Base-by-base conservation (phyloP, 1,140 invertebrate species). In the Steinernema feltiae region DNA sequence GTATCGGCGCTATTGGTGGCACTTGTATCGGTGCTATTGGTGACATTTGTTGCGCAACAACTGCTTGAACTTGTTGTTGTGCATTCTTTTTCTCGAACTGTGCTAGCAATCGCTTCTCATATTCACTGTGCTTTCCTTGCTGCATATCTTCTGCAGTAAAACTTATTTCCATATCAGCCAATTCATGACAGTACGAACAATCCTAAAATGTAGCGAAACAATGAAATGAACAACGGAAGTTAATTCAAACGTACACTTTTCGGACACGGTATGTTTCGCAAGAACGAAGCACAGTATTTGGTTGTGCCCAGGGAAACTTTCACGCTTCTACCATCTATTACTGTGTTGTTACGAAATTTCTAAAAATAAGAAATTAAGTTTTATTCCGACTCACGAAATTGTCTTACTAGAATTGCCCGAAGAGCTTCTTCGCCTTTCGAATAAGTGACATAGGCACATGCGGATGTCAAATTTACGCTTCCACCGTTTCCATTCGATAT, bases 141-240 rank as follows among this genome's bases (percentile, higher is more conserved):
- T 98, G 95, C 97, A 99, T 99, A 89, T 99, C 94, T 88, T 99
- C 94, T 88, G 97, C 97, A 1, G 95, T 97, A 88, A 98, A 98
- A 86, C 93, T 96, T 78, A 95, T 94, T 84, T 95, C 93, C 78
- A 93, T 91, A 89, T 97, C 94, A 82, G 93, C 96, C 87, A 97
- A 90, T 87, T 99, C 95, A 89, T 99, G 97, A 83, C 99, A 90
- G 90, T 99, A 99, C 96, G 99, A 99, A 89, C 97, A 99, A 88
- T 99, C 97, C 88, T 90, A 73, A 1, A 87, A 85, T 71, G 15
- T 1, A 73, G 1, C n/a, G 32, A 72, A 21, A 41, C 41, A n/a
- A 18, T 48, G 63, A 27, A 3, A 41, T 29, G 24, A 48, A n/a
- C 21, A 30, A 63, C 7, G 2, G 3, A 3, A 15, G 24, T 3